Base-by-base conservation (phyloP, 1,140 invertebrate species). In the Heliconius hermathena region DNA sequence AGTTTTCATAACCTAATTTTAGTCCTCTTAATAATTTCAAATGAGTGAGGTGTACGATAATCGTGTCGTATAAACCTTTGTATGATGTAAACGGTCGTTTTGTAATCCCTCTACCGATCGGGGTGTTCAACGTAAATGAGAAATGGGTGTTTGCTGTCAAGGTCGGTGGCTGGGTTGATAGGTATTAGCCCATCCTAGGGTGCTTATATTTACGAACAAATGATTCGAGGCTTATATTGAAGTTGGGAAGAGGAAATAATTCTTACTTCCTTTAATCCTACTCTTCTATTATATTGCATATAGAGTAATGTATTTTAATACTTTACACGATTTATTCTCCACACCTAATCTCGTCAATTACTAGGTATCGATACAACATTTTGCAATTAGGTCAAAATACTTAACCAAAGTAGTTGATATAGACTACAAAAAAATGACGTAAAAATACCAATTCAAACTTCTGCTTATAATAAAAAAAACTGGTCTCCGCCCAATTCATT, bases 121-220 rank as follows among this genome's bases (percentile, higher is more conserved):
- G 79, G 82, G 82, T 75, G 82, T 79, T 18, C 82, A 72, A 76
- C 60, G 66, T 81, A 83, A 83, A 79, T 83, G 82, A 83, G 78
- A 83, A 83, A 80, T 83, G 73, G 82, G 66, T 76, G 80, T 81
- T 83, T 76, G 82, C 82, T 81, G 80, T 83, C 80, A 83, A 83
- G 82, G 82, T 83, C 82, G 82, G 80, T 74, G 74, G 74, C 79
- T 80, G 74, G 46, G 57, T 71, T 76, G 57, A 73, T 77, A 52
- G 22, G 70, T 71, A 29, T 79, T 75, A 29, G 66, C 71, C 66
- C 66, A 76, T 76, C 57, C 74, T 66, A 66, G 60, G 29, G 13
- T 66, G 60, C 60, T 66, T 66, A 18, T 66, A 66, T 66, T 66
- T 66, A 66, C 60, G 60, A 72, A 72, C 71, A 72, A 41, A 72